Percentiles rank a stretch among this genome's conserved stretches.
Conservation (phyloP, 2,113 vertebrate genomes). For the Butorides virescens region DNA sequence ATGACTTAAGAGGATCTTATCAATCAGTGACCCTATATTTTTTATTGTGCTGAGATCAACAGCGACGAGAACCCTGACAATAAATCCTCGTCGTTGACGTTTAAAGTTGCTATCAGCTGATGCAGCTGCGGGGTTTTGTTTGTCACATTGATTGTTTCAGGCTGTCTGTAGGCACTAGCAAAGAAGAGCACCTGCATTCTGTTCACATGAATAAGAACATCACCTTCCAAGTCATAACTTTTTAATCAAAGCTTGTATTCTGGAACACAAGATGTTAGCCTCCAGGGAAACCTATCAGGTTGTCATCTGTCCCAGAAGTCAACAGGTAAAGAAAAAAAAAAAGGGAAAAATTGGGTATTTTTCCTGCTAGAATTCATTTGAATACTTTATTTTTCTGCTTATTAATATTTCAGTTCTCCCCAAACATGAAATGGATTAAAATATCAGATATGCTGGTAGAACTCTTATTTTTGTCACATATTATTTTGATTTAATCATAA, state of each 20-base stretch:
- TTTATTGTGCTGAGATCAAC: neutral
- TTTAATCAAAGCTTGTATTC: conserved; percentile 35
- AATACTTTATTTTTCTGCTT: conserved; percentile 2
- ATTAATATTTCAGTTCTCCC: conserved; percentile 43
- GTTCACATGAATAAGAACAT: conserved; percentile 20
- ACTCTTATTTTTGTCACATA: neutral
- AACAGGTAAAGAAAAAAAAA: neutral
- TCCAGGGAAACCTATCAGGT: neutral
- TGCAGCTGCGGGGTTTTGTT: neutral
- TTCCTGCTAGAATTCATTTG: neutral
- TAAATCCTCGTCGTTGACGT: neutral
- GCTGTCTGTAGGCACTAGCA: neutral
- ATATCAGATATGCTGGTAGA: neutral
- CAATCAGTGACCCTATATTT: neutral
- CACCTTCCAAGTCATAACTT: neutral
- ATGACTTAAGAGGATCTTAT: neutral
- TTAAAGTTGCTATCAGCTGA: neutral
- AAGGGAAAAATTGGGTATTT: neutral
- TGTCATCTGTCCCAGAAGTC: conserved; percentile 20
- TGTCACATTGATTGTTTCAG: neutral
- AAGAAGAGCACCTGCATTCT: neutral
- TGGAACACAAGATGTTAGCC: conserved; percentile 2
- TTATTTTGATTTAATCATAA: neutral
- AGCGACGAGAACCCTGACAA: neutral
- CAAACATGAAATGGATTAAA: conserved; percentile 22